Base-by-base conservation (phyloP, 1,140 invertebrate species). In the Asobara japonica region DNA sequence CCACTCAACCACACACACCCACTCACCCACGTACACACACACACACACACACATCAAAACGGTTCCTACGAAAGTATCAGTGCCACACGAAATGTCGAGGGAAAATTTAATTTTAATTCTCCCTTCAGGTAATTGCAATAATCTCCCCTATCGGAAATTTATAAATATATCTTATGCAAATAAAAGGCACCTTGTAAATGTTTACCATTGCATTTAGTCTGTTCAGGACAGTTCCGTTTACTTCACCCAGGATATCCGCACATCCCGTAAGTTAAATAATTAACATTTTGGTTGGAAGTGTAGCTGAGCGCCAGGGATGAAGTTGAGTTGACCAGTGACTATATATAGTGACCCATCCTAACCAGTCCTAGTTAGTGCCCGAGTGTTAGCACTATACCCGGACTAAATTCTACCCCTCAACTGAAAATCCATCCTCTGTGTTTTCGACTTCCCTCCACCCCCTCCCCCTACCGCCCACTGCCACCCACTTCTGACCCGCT, bases 381-480 rank as follows among this genome's bases (percentile, higher is more conserved):
- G 41, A 45, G 41, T 45, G 41, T 45, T 45, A 45, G 41, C 41
- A 45, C 41, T 45, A 45, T 45, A 13, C 41, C 41, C 41, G 41
- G 41, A 45, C 41, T 45, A 7, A 45, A 45, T 45, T 45, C 41
- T 16, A 45, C 41, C 41, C 41, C 41, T 45, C 13, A 16, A 45
- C 41, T 45, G 41, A 45, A 45, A 45, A 45, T 45, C n/a, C 41
- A 45, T 45, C 41, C 41, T 45, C 41, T 45, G 41, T 45, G n/a
- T 45, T 45, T 45, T 45, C 41, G 18, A 45, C n/a, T n/a, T n/a
- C n/a, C n/a, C n/a, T n/a, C n/a, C n/a, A 45, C 41, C 41, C 41
- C 41, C 41, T 45, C 18, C 18, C 41, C 4, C 41, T 45, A 45
- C 18, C 8, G n/a, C 41, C 7, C 41, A 45, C n/a, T n/a, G n/a